Evolutionary conservation across 2,797 vertebrate species (phyloP).

Genomic region (Cirrhinus mrigala): DNA sequence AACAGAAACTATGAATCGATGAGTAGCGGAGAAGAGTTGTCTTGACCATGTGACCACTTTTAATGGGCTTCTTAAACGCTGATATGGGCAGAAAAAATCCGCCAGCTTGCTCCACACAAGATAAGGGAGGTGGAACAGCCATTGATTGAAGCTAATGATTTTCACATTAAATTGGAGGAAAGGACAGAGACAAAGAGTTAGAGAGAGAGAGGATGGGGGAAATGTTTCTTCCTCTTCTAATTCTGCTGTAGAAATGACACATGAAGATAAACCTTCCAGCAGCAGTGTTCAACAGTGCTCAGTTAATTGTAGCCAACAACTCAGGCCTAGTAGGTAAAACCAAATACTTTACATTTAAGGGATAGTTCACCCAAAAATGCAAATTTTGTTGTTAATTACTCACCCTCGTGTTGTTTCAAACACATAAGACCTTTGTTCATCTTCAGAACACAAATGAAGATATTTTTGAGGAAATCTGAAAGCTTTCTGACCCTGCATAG

Average conservation of each 20-base stretch:
- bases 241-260: constrained; percentile 21
- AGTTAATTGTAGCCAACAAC: not conserved
- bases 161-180: constrained; percentile 49
- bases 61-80: constrained; percentile 44
- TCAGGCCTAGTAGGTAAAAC: not conserved
- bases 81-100: constrained; percentile 33
- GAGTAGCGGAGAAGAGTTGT: not conserved
- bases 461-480: too few relatives aligned
- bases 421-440: too few relatives aligned
- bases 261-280: not conserved
- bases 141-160: constrained; percentile 54
- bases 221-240: constrained; percentile 29
- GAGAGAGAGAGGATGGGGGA: not conserved
- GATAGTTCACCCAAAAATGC: too few relatives aligned
- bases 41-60: constrained; percentile 41
- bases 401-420: too few relatives aligned
- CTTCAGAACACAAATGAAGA: too few relatives aligned
- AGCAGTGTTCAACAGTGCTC: not conserved
- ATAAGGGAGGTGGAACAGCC: constrained; percentile 32
- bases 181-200: constrained; percentile 41
- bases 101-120: constrained; percentile 21
- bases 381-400: too few relatives aligned
- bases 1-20: constrained; percentile 42
- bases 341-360: not conserved
- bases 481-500: too few relatives aligned